phyloP scores from a whole-genome alignment of 2,888 invertebrate genomes.

The Allygus modestus region DNA sequence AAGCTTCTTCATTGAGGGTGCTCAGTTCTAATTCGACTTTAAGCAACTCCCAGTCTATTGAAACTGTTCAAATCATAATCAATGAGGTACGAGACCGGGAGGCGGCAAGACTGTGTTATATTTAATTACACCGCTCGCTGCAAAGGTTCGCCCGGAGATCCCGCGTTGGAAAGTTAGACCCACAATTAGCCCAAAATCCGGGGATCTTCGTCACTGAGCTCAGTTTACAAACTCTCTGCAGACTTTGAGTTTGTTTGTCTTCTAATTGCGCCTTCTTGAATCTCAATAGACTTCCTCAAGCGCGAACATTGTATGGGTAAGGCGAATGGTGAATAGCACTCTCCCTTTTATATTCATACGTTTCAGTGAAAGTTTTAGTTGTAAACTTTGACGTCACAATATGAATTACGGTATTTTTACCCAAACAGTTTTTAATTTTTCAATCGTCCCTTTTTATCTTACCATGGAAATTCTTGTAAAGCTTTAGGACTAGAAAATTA shows the following conservation, averaged over 20 bases:
- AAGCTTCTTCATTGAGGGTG: no score
- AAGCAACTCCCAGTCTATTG: background rate
- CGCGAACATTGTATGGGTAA: background rate
- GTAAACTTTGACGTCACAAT: no score
- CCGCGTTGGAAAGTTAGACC: slow-evolving; percentile 1
- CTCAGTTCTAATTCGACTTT: background rate
- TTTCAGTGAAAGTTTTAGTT: no score
- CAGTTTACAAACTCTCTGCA: slow-evolving; percentile 5
- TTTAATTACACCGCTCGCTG: background rate
- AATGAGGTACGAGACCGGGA: background rate
- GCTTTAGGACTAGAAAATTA: no score
- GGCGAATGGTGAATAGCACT: no score
- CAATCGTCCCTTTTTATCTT: no score
- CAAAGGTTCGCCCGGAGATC: background rate
- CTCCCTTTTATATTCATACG: no score
- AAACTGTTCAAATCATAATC: background rate
- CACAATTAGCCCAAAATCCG: slow-evolving; percentile 36
- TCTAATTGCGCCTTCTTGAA: slow-evolving; percentile 39
- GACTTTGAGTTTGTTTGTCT: slow-evolving; percentile 32
- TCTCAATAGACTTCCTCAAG: background rate
- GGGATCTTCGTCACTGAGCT: slow-evolving; percentile 4
- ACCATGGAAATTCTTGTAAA: no score
- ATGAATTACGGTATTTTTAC: no score
- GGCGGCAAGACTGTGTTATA: background rate
- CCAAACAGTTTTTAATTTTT: no score